Base-by-base conservation (phyloP, 2,888 invertebrate species). In the Tiphia femorata region DNA sequence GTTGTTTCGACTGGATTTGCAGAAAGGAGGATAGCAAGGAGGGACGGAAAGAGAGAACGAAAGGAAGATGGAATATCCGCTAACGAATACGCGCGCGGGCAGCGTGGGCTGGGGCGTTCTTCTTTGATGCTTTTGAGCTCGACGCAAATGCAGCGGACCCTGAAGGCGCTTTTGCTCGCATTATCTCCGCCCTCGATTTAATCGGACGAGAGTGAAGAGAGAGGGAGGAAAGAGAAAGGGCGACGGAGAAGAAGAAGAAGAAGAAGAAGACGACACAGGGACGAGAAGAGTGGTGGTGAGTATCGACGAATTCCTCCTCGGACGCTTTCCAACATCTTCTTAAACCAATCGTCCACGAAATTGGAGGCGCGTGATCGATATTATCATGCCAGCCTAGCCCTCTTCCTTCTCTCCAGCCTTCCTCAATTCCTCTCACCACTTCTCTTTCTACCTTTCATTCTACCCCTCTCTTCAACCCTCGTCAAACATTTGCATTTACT, bases 261-360 rank as follows among this genome's bases (percentile, higher is more conserved):
- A n/a, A n/a, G n/a, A n/a, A n/a, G n/a, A n/a, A n/a, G n/a, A n/a
- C n/a, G 12, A 52, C 33, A 52, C 29, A 17, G 52, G 12, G 33
- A n/a, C 33, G 12, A 14, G 33, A 33, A 33, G 33, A 33, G 12
- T 33, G 12, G 8, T n/a, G 29, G 33, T 14, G n/a, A 25, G 43
- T 42, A 41, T 49, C 56, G 52, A 41, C 21, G 27, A 56, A 52
- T 56, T 35, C 25, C 49, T 43, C 35, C n/a, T n/a, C 14, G 25
- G 41, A 53, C 30, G 56, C 42, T 56, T 56, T 42, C 44, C 40
- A 53, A 56, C 46, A 47, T 46, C 56, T 33, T 47, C 47, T 53
- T 46, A 46, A 53, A 46, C 40, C 53, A 56, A 56, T 56, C 56
- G 44, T 46, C 56, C 46, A 54, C 46, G 46, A 56, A 56, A 54